Percentiles rank a stretch among this genome's conserved stretches.
These are phyloP conservation scores for Gymnothorax reevesii DNA, from an alignment of 2,797 vertebrate genomes.

Conservation along the genomic window DNA sequence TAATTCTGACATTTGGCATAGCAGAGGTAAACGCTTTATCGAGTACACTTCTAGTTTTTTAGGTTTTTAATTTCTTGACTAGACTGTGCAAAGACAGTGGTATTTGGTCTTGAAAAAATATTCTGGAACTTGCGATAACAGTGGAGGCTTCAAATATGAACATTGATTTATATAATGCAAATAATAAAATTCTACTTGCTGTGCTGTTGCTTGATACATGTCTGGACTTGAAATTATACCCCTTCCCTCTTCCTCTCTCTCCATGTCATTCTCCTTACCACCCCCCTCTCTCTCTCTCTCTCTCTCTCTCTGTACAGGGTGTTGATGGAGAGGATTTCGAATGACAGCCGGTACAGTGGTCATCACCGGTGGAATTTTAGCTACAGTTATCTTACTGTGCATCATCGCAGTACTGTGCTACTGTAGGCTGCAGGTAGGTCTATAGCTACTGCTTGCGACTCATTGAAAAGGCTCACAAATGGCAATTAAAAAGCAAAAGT, in stretches of 20 bases:
- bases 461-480: background rate
- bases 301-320: conserved; percentile 57
- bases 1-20: too few relatives aligned
- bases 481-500: background rate
- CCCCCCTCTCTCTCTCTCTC: background rate
- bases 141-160: background rate
- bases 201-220: too few relatives aligned
- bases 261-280: background rate
- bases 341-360: conserved; percentile 99
- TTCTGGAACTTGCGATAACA: background rate
- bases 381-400: conserved; percentile 92
- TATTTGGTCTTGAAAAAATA: background rate
- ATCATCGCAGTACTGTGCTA: conserved; percentile 98
- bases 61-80: background rate
- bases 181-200: too few relatives aligned
- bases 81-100: background rate
- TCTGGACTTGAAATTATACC: background rate
- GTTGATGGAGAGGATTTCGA: conserved; percentile 92
- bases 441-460: background rate
- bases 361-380: conserved; percentile 98
- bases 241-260: background rate
- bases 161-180: too few relatives aligned
- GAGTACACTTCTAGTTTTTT: too few relatives aligned
- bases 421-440: conserved; percentile 93
- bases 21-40: too few relatives aligned